phyloP scores from a whole-genome alignment of 2,888 invertebrate species.

The Myopa testacea region DNA sequence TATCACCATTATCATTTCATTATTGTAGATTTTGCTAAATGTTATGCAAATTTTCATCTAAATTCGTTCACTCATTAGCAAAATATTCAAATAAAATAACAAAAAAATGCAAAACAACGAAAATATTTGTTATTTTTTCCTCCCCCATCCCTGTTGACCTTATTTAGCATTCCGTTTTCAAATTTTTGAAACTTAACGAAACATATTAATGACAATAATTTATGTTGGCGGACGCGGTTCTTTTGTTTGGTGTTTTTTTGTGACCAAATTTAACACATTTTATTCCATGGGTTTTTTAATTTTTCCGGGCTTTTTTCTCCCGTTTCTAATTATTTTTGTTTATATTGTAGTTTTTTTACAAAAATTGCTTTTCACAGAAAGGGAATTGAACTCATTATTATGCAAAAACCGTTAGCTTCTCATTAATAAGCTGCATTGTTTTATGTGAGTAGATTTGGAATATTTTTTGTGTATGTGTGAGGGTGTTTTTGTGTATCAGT shows the following conservation, averaged over 20 bases:
- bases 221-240: not conserved
- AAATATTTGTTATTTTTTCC: too few relatives aligned
- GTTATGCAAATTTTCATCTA: not conserved
- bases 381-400: conserved; percentile 62
- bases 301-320: not conserved
- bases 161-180: too few relatives aligned
- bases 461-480: too few relatives aligned
- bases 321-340: not conserved
- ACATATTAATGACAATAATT: not conserved
- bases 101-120: too few relatives aligned
- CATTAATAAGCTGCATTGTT: not conserved
- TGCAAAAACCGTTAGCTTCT: conserved; percentile 46
- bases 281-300: not conserved
- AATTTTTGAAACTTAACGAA: not conserved
- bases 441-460: not conserved
- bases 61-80: too few relatives aligned
- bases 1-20: not conserved
- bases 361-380: conserved; percentile 49
- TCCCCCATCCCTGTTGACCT: too few relatives aligned
- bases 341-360: not conserved
- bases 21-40: not conserved
- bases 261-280: not conserved
- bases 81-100: too few relatives aligned
- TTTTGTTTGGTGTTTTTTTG: not conserved
- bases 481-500: too few relatives aligned